Conservation (phyloP, 2,113 vertebrate genomes). For the Megaceryle torquata region DNA sequence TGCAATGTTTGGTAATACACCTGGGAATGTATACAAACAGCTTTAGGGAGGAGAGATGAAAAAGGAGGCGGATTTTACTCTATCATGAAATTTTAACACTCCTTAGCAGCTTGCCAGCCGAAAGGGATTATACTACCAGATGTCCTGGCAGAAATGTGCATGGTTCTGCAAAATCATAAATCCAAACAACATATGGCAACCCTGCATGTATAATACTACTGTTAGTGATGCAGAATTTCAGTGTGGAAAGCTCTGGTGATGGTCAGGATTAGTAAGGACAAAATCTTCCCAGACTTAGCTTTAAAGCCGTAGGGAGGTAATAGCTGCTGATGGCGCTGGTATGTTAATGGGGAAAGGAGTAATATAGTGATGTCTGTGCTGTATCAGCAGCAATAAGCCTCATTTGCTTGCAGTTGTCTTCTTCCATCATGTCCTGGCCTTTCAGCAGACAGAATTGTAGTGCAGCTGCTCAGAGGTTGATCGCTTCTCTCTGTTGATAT, state of each 20-base stretch:
- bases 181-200: conserved; percentile 30
- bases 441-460: background rate
- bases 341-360: background rate
- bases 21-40: conserved; percentile 16
- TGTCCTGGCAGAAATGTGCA: conserved; percentile 17
- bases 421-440: background rate
- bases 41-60: background rate
- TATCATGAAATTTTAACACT: conserved; percentile 18
- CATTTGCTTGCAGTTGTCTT: background rate
- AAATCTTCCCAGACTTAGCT: background rate
- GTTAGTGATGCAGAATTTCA: background rate
- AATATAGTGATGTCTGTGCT: background rate
- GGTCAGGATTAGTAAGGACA: background rate
- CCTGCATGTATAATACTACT: background rate
- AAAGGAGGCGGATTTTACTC: conserved; percentile 19
- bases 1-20: background rate
- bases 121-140: conserved; percentile 3
- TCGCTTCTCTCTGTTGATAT: background rate
- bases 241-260: background rate
- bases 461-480: background rate
- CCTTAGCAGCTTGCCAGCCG: conserved; percentile 32
- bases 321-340: background rate
- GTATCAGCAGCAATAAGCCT: background rate
- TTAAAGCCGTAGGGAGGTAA: background rate
- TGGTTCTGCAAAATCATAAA: background rate